Base-by-base conservation (phyloP, 2,113 vertebrate genomes). In the Chamaea fasciata region DNA sequence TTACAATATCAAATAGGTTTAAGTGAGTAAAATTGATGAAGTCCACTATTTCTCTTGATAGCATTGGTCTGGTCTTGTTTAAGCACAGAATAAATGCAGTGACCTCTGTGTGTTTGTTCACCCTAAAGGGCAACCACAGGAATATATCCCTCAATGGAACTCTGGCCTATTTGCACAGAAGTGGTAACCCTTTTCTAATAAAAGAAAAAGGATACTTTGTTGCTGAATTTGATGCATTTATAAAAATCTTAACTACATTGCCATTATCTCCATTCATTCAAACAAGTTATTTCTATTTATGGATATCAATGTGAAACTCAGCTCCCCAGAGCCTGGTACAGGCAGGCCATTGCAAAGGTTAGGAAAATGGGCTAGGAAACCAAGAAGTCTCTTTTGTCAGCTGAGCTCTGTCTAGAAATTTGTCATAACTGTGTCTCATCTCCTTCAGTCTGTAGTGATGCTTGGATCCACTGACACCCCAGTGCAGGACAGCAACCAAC, bases 11-110 rank as follows among this genome's bases (percentile, higher is more conserved):
- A 68, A 53, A 65, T 11, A 57, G 67, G 76, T 53, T 91, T 62
- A 47, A 87, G 87, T 13, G 55, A 87, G 31, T n/a, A 26, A 62
- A 73, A 94, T 5, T 82, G 22, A 76, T 73, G 26, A 95, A 79
- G 31, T 56, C 62, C 10, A 2, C 31, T 49, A 10, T 47, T 84
- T 44, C 62, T 64, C 23, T 68, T 64, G 42, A 70, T 27, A 39
- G 52, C 52, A 37, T 9, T 46, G 46, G 35, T 65, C 53, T 88
- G 62, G 42, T 64, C 63, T 68, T 70, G 41, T 57, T 87, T 49
- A 35, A 77, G 55, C 26, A 24, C 55, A 13, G 16, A 83, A 37
- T 1, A 27, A n/a, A 30, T 26, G 19, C 47, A 4, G 5, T 46
- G 67, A 93, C 68, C 53, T 75, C 50, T 17, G 39, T 0, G 1